Conservation (phyloP, 2,888 invertebrate genomes). For the Apodemia hepburni region DNA sequence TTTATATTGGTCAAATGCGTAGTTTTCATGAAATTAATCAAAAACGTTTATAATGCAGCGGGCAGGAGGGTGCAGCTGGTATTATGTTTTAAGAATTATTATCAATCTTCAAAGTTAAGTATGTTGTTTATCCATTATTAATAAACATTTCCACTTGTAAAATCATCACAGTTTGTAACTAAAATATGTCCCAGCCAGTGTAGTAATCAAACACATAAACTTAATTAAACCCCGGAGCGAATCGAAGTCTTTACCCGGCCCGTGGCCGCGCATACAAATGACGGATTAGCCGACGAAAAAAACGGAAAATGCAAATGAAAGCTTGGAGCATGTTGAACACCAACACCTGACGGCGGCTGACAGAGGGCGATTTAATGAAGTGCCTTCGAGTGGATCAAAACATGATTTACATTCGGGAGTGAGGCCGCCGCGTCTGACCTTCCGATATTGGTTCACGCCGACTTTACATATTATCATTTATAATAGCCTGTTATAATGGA, state of each 20-base stretch:
- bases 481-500: not conserved
- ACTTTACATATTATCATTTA: not conserved
- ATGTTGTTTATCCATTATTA: not conserved
- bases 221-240: constrained; percentile 22
- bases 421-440: not conserved
- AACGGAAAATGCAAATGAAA: constrained; percentile 23
- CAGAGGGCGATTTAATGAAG: constrained; percentile 13
- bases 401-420: constrained; percentile 1
- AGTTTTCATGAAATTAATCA: too few species aligned
- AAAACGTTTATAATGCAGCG: too few species aligned
- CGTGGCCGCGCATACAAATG: constrained; percentile 25
- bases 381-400: constrained; percentile 10
- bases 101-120: too few species aligned
- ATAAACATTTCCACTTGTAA: not conserved
- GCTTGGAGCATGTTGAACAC: not conserved
- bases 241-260: constrained; percentile 15
- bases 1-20: too few species aligned
- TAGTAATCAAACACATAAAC: constrained; percentile 22
- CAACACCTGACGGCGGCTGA: constrained; percentile 3
- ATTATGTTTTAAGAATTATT: too few species aligned
- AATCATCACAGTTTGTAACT: not conserved
- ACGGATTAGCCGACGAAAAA: constrained; percentile 24
- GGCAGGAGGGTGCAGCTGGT: too few species aligned
- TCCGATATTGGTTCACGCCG: not conserved
- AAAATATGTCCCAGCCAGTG: constrained; percentile 1